Evolutionary conservation across 2,797 vertebrate species (phyloP).

Genomic region (Danio tinwini): DNA sequence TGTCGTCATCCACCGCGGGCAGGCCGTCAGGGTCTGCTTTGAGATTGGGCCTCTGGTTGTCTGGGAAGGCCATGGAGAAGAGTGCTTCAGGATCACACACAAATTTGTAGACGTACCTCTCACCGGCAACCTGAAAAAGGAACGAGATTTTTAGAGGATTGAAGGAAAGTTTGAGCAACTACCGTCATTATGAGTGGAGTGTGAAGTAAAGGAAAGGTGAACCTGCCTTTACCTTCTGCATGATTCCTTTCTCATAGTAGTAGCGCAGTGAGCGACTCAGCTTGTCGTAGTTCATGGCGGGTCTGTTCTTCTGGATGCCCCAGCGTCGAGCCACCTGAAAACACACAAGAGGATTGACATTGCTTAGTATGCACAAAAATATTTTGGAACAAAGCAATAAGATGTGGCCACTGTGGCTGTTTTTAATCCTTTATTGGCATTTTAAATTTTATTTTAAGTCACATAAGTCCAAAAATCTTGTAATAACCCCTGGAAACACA

Average conservation of each 20-base stretch:
- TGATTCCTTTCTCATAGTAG: conserved; percentile 87
- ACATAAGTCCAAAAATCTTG: too few relatives aligned
- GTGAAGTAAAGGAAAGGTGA: conserved; percentile 50
- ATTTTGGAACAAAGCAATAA: too few relatives aligned
- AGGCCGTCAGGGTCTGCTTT: conserved; percentile 89
- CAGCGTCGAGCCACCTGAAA: conserved; percentile 92
- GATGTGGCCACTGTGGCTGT: too few relatives aligned
- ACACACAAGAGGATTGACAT: not conserved
- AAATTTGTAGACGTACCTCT: conserved; percentile 96
- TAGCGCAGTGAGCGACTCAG: conserved; percentile 95
- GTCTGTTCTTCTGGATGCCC: conserved; percentile 97
- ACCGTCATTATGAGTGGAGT: not conserved
- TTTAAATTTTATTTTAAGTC: too few relatives aligned
- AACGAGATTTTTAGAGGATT: not conserved
- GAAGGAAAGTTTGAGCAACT: not conserved
- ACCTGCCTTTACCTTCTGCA: conserved; percentile 86
- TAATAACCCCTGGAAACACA: too few relatives aligned
- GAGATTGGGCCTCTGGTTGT: conserved; percentile 93
- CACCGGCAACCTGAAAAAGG: conserved; percentile 87
- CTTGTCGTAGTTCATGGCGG: conserved; percentile 98
- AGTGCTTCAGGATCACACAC: conserved; percentile 95
- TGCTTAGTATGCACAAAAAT: not conserved
- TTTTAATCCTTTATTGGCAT: too few relatives aligned
- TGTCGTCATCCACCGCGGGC: conserved; percentile 85
- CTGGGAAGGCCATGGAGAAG: conserved; percentile 96